Base-by-base conservation (phyloP, 2,888 invertebrate genomes). In the Neoitamus cyanurus region DNA sequence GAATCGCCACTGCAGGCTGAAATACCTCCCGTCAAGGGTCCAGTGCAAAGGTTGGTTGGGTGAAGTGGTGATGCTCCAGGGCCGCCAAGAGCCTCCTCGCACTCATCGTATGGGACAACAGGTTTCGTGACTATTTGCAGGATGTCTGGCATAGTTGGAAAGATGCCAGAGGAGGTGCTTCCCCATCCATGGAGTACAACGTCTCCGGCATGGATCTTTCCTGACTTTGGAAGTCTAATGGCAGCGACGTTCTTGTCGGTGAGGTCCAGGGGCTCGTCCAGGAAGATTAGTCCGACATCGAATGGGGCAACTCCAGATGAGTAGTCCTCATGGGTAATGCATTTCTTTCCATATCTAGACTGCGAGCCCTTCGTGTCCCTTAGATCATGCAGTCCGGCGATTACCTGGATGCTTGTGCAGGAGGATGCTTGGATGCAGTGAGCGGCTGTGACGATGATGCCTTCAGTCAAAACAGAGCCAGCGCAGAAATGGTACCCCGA, bases 271-370 rank as follows among this genome's bases (percentile, higher is more conserved):
- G 90, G 86, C 46, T 87, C 82, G 30, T 86, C 87, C 9, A 90
- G 87, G 86, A 89, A 89, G 84, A 94, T 87, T 1, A 94, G 82
- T 42, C 93, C 93, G 86, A 94, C 93, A 87, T 94, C 94, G 87
- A 92, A 92, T 85, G 91, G 91, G 20, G 90, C 91, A 13, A 91
- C 90, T 2, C 90, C 90, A 20, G 92, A 91, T 42, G 9, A 37
- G 86, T 87, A 91, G 2, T 34, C 1, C 46, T 88, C 88, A 2
- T 25, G 58, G 25, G 58, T 58, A 3, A 58, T 15, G 25, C 58
- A 20, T 0, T 20, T 11, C 25, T 58, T 58, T 20, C 15, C 58
- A 9, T 58, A 1, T 58, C 58, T 85, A 92, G 92, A 1, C 87
- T 91, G 90, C 2, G 89, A 88, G 2, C 85, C 87, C 3, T 88